Evolutionary conservation across 2,888 invertebrate genomes (phyloP), one percentile per base, ranked within the genome.

Genomic region (Andrena bucephala): DNA sequence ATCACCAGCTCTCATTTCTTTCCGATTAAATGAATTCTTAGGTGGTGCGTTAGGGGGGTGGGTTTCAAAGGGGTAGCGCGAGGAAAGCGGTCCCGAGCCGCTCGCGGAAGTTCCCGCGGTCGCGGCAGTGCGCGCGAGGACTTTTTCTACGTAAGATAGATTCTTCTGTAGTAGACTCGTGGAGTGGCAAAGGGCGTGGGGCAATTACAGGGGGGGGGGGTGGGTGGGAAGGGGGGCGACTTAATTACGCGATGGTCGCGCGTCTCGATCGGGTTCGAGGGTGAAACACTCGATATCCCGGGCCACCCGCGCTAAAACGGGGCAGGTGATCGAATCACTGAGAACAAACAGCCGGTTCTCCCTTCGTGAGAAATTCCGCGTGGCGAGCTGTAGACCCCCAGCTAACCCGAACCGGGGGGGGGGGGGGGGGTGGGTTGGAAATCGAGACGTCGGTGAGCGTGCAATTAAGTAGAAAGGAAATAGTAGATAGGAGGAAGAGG

Each of bases 131-230:
- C 80, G 89, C 81, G 89, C 91, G 90, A 89, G 81, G 79, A 89
- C 90, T 90, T 91, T 90, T 91, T 92, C 90, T 91, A 92, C 90
- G 87, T 90, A 90, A 89, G 84, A 85, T 90, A 91, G 89, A 77
- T 88, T 82, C 88, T 88, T 88, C 85, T 81, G 87, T 88, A 87
- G 85, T 85, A 81, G 74, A 71, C 10, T 42, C 67, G 77, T 68
- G 33, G 72, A 24, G n/a, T 7, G 20, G 42, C n/a, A n/a, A n/a
- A 57, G 69, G 31, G n/a, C 10, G 42, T 13, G 16, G 42, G 42
- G 42, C 42, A 42, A 42, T 42, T 42, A 42, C 42, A 42, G 42
- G 42, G 4, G 36, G 36, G 42, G n/a, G n/a, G 42, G 13, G 31
- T 50, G 31, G 54, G 29, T 59, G n/a, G 60, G 62, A 57, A 27